Evolutionary conservation across 2,888 invertebrate genomes (phyloP).

Genomic region (Halictus quadricinctus): DNA sequence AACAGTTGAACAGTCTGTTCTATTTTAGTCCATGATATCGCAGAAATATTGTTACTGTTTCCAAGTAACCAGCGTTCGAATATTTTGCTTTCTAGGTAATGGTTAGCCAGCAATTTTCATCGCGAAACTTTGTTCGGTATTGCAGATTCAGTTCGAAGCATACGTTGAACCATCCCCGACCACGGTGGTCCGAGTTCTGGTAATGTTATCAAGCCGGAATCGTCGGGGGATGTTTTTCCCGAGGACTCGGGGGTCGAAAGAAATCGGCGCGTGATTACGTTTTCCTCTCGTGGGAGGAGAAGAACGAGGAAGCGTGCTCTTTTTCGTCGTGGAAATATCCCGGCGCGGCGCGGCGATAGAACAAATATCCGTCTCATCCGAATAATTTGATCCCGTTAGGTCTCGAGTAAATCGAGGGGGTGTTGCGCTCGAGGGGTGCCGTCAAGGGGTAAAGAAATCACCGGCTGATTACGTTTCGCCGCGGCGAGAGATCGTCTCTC

Average conservation of each 20-base stretch:
- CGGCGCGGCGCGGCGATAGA: background rate
- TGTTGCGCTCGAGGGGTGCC: conserved; percentile 11
- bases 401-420: conserved; percentile 35
- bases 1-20: background rate
- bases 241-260: background rate
- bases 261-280: background rate
- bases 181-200: background rate
- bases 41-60: no score
- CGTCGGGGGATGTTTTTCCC: background rate
- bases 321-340: conserved; percentile 1
- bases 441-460: conserved; percentile 45
- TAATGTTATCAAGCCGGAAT: background rate
- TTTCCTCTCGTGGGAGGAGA: background rate
- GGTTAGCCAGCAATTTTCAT: background rate
- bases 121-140: background rate
- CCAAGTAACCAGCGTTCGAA: background rate
- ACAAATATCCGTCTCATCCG: conserved; percentile 14
- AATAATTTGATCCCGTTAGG: conserved; percentile 17
- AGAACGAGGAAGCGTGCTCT: background rate
- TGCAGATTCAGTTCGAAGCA: background rate
- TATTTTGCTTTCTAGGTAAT: background rate
- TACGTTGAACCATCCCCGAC: background rate
- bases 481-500: background rate
- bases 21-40: background rate
- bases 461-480: conserved; percentile 39